Base-by-base conservation (phyloP, 2,797 vertebrate species). In the Dromococcyx pavoninus region DNA sequence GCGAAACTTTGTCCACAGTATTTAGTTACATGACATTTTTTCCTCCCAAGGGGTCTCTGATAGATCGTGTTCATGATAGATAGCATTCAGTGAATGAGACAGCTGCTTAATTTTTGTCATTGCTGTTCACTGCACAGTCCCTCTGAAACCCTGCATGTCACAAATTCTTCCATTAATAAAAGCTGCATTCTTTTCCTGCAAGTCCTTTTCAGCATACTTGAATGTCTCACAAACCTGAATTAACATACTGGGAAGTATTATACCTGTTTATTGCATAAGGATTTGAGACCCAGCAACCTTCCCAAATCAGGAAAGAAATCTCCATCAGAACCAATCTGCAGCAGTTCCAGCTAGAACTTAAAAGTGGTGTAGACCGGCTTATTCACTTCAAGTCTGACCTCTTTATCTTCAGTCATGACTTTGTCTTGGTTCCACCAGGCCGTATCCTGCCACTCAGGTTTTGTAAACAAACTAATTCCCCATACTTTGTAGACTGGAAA, bases 61-160 rank as follows among this genome's bases (percentile, higher is more conserved):
- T 48, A 84, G 44, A 88, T 86, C 70, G 44, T 67, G 71, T 81
- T 13, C 74, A 11, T 94, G 92, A 90, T 76, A 91, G 74, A 97
- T 39, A 93, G 71, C 71, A 84, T 73, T 73, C 56, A 39, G 70
- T 86, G 81, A 93, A 90, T 39, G 86, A 91, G 67, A 80, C 96
- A 97, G 95, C 95, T 96, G 96, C 77, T 88, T 91, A 84, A 94
- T 95, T 95, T 93, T 95, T 96, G 80, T 82, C 96, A 85, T 96
- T 86, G 93, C 65, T 95, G 66, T 50, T 88, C 56, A 37, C 32
- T 51, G 30, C 60, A 44, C 51, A 67, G 79, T 67, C 62, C 62
- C 33, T 70, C 57, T 58, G 77, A 88, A 94, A 76, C 23, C 10
- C 56, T 67, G 60, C 33, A 35, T 53, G 84, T 88, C 86, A 30